Evolutionary conservation across 2,888 invertebrate species (phyloP).

Genomic region (Dyspetes luteomarginatus): DNA sequence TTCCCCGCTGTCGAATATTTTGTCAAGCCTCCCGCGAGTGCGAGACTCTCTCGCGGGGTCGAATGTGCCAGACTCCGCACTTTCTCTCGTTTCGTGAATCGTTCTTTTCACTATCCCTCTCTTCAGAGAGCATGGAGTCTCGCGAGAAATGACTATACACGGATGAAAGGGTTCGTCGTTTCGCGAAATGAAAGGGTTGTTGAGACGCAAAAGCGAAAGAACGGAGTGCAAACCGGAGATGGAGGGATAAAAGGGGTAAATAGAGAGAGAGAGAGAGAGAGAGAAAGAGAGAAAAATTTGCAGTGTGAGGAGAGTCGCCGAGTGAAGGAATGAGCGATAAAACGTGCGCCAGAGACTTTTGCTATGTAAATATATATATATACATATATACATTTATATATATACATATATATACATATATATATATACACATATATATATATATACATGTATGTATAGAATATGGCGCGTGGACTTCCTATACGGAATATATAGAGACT

Average conservation of each 20-base stretch:
- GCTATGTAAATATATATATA: not conserved
- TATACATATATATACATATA: no score
- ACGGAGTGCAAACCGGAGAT: conserved; percentile 35
- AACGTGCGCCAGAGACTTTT: conserved; percentile 46
- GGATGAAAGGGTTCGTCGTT: conserved; percentile 73
- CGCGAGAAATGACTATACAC: conserved; percentile 69
- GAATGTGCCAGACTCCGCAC: conserved; percentile 24
- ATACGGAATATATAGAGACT: not conserved
- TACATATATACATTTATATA: not conserved
- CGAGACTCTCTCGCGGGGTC: conserved; percentile 1
- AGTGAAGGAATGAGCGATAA: conserved; percentile 60
- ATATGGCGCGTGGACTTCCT: conserved; percentile 40
- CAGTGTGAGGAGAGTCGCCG: conserved; percentile 32
- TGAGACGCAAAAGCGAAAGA: conserved; percentile 63
- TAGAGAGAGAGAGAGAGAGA: conserved; percentile 46
- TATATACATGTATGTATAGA: no score
- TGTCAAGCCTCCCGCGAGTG: not conserved
- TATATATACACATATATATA: no score
- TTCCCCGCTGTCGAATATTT: conserved; percentile 19
- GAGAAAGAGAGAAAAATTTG: conserved; percentile 27
- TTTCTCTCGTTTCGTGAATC: conserved; percentile 19
- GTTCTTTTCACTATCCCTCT: conserved; percentile 40
- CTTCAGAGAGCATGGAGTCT: conserved; percentile 25
- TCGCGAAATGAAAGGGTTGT: conserved; percentile 75
- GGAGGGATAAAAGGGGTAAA: conserved; percentile 51